A percentile compares a stretch with the other conserved stretches of the same genome.
phyloP scores from a whole-genome alignment of 1,140 invertebrate genomes.

The Philotrypesis tridentata region DNA sequence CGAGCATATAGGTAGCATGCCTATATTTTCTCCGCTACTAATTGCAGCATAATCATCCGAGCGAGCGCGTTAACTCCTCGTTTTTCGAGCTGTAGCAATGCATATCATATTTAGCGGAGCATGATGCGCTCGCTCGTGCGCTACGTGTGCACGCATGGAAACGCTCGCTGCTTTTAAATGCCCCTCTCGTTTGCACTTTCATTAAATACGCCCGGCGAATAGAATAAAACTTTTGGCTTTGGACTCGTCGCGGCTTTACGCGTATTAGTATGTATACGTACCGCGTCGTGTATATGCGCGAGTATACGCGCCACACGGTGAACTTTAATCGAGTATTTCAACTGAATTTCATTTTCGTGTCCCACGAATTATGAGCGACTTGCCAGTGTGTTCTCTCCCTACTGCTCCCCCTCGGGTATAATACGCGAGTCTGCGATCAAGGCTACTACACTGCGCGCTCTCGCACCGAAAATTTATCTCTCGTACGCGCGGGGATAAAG shows the following conservation, averaged over 20 bases:
- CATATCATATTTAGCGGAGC: too few relatives aligned
- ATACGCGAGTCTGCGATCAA: neutral
- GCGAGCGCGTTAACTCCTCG: neutral
- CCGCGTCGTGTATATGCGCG: too few relatives aligned
- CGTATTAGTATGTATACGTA: too few relatives aligned
- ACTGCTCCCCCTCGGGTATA: too few relatives aligned
- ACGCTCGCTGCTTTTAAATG: conserved; percentile 6
- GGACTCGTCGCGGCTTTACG: neutral
- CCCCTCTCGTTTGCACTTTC: conserved; percentile 32
- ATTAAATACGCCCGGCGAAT: conserved; percentile 14
- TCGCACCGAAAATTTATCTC: too few relatives aligned
- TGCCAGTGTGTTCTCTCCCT: neutral
- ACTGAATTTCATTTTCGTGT: conserved; percentile 34
- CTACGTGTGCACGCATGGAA: neutral
- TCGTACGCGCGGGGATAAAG: too few relatives aligned
- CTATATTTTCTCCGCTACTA: neutral
- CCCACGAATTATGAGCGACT: neutral
- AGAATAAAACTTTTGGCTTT: too few relatives aligned
- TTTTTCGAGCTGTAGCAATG: neutral
- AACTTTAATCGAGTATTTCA: conserved; percentile 35
- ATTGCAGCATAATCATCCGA: conserved; percentile 16
- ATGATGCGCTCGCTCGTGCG: too few relatives aligned
- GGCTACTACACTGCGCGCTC: too few relatives aligned
- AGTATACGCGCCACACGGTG: too few relatives aligned
- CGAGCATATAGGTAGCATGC: too few relatives aligned